Evolutionary conservation across 2,888 invertebrate species (phyloP).

Genomic region (Stenchaetothrips biformis): DNA sequence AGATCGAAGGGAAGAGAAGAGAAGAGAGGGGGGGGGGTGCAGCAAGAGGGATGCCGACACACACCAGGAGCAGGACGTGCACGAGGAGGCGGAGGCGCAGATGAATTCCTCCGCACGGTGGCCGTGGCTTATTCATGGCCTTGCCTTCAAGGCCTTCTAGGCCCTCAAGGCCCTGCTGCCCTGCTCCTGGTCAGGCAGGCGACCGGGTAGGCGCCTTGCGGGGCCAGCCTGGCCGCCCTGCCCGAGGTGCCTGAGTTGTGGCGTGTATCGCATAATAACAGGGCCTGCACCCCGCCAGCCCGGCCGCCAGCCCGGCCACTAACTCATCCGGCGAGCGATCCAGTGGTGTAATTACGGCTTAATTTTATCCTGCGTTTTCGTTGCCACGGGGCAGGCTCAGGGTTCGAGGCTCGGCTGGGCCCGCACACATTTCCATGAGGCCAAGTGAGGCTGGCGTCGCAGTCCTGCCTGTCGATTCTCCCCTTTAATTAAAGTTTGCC

Average conservation of each 20-base stretch:
- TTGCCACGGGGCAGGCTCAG: too few species aligned
- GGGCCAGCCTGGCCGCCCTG: neutral
- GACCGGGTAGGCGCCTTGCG: neutral
- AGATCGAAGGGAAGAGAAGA: too few species aligned
- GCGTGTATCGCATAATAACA: conserved; percentile 6
- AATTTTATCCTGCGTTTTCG: too few species aligned
- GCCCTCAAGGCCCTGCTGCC: neutral
- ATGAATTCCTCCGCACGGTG: conserved; percentile 33
- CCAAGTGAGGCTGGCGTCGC: neutral
- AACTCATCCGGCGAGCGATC: too few species aligned
- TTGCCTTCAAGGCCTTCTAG: neutral
- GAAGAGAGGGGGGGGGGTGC: too few species aligned
- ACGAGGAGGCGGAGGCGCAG: conserved; percentile 32
- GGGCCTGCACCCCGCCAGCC: neutral
- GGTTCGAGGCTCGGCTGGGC: too few species aligned
- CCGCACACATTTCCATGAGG: too few species aligned
- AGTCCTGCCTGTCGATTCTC: neutral
- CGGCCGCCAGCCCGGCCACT: neutral
- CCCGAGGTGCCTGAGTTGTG: neutral
- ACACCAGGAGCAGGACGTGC: conserved; percentile 27
- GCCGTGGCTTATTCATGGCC: conserved; percentile 32
- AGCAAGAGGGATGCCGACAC: neutral
- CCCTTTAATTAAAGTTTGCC: conserved; percentile 17
- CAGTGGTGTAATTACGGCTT: too few species aligned
- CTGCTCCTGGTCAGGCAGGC: neutral